Percentiles rank a stretch among this genome's conserved stretches.
Evolutionary conservation across 1,140 invertebrate genomes (phyloP).

Genomic region (Apis cerana): DNA sequence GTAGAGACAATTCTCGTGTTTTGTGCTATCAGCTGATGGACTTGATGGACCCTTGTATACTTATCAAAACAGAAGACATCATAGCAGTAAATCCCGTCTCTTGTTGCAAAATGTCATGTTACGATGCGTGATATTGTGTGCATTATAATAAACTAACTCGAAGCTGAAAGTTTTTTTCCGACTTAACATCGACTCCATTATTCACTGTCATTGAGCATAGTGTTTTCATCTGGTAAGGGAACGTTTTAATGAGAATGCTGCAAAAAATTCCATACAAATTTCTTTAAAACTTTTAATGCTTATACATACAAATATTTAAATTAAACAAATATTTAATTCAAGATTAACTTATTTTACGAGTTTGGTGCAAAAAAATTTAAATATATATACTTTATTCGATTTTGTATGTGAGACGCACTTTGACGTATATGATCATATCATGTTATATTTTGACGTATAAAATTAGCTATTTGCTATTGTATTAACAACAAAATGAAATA

Average conservation of each 20-base stretch:
- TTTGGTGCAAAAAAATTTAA: not conserved
- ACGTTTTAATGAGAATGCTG: not conserved
- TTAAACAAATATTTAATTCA: no score
- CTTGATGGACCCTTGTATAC: slow-evolving; percentile 53
- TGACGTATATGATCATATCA: slow-evolving; percentile 3
- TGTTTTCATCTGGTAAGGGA: slow-evolving; percentile 48
- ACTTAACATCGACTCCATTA: slow-evolving; percentile 36
- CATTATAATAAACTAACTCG: slow-evolving; percentile 42
- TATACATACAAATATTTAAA: not conserved
- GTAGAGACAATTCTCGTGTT: slow-evolving; percentile 42
- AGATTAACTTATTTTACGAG: not conserved
- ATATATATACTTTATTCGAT: not conserved
- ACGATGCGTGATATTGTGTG: slow-evolving; percentile 17
- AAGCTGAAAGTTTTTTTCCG: not conserved
- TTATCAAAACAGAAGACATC: slow-evolving; percentile 55
- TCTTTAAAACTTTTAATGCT: not conserved
- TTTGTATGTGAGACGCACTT: not conserved
- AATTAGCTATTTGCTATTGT: not conserved
- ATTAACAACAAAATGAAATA: not conserved
- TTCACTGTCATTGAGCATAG: slow-evolving; percentile 37
- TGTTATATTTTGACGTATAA: slow-evolving; percentile 13
- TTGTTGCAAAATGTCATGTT: slow-evolving; percentile 24
- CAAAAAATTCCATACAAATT: not conserved
- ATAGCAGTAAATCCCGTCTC: slow-evolving; percentile 12
- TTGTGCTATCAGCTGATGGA: slow-evolving; percentile 62